Evolutionary conservation across 2,888 invertebrate genomes (phyloP).

Genomic region (Mimumesa dahlbomi): DNA sequence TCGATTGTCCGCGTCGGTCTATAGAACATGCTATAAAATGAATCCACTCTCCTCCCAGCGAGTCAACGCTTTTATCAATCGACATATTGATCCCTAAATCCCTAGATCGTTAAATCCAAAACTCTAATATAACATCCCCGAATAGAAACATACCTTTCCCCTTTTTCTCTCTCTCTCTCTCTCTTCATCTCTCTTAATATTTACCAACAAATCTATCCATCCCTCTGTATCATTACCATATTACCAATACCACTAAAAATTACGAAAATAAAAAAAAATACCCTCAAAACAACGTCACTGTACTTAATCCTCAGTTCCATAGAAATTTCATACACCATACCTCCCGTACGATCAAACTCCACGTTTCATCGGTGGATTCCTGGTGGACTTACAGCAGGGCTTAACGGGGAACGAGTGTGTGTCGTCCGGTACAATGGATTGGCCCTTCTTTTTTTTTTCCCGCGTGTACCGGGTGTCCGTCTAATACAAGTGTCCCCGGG

Average conservation of each 20-base stretch:
- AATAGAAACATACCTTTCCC: too few relatives aligned
- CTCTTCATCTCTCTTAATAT: neutral
- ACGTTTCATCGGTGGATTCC: constrained; percentile 42
- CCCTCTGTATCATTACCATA: neutral
- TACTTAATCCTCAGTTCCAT: too few relatives aligned
- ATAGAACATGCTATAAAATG: constrained; percentile 3
- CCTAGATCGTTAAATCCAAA: too few relatives aligned
- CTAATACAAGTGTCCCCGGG: constrained; percentile 29
- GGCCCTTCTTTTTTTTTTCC: neutral
- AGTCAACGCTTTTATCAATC: too few relatives aligned
- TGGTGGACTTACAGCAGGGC: constrained; percentile 24
- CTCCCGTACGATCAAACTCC: neutral
- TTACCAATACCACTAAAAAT: neutral
- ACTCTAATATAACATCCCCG: too few relatives aligned
- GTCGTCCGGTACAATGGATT: constrained; percentile 14
- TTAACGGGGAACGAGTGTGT: neutral
- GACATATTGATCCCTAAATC: too few relatives aligned
- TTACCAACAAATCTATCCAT: neutral
- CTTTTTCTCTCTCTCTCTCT: neutral
- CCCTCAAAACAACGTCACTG: too few relatives aligned
- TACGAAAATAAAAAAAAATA: neutral
- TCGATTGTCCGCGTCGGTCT: constrained; percentile 8
- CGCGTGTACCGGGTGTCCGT: neutral
- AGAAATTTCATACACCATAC: neutral
- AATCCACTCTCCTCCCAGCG: neutral